These are phyloP conservation scores for Cydia splendana DNA, from an alignment of 1,140 invertebrate genomes.

Conservation along the genomic window DNA sequence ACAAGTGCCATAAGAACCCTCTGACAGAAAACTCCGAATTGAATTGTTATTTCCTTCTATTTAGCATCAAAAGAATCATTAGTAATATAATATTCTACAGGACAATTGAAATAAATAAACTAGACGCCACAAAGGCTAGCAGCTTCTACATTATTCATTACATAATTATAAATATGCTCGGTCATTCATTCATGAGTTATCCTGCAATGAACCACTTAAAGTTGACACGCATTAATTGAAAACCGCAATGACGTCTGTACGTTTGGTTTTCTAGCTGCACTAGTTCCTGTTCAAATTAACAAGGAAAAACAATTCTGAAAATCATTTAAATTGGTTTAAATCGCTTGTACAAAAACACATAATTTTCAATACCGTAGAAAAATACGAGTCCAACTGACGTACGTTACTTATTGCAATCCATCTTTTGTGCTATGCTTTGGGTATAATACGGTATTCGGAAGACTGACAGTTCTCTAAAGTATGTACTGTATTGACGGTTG, in stretches of 20 bases:
- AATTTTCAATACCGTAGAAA: not conserved
- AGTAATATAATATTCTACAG: not conserved
- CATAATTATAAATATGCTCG: slow-evolving; percentile 27
- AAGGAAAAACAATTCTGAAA: slow-evolving; percentile 17
- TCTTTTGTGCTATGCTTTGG: not conserved
- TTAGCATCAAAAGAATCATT: not conserved
- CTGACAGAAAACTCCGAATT: not conserved
- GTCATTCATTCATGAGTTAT: slow-evolving; percentile 30
- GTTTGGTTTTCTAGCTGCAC: not conserved
- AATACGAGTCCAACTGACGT: not conserved
- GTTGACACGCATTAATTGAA: not conserved
- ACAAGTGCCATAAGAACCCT: not conserved
- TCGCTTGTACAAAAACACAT: not conserved
- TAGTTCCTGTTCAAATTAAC: not conserved
- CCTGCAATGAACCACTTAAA: not conserved
- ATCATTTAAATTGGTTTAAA: not conserved
- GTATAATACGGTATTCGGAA: too few relatives aligned
- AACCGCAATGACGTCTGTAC: slow-evolving; percentile 19
- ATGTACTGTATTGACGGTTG: not conserved
- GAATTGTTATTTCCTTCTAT: not conserved
- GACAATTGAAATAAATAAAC: not conserved
- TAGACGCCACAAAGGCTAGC: slow-evolving; percentile 2
- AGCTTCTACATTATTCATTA: slow-evolving; percentile 8
- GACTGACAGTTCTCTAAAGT: not conserved
- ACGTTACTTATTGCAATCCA: not conserved